Evolutionary conservation across 1,140 invertebrate genomes (phyloP), one percentile per base, ranked within the genome.

Genomic region (Chironomus tepperi): DNA sequence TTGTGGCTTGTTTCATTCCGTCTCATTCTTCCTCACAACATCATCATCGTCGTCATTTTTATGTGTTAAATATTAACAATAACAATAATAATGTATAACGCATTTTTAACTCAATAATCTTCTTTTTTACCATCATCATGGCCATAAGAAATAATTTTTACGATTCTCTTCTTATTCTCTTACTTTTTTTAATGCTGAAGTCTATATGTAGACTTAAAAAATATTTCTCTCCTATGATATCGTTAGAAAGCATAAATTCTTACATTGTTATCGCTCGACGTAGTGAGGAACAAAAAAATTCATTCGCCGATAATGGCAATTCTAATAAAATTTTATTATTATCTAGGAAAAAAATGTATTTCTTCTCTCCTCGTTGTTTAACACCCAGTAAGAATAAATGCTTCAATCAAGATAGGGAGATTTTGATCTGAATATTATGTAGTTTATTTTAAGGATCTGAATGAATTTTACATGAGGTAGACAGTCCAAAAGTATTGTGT

Each of bases 301-400:
- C n/a, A 57, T 57, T 57, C 47, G 10, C n/a, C 47, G 47, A 57
- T 57, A 57, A 57, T 57, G n/a, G 47, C 47, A 57, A 57, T 57
- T 57, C 12, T 57, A 57, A 57, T 57, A 57, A 57, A 57, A 57
- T 57, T 57, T 57, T 57, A 57, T 57, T 57, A 57, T 57, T 57
- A 57, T 57, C 47, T 57, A 57, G 24, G 2, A 34, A 34, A 57
- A 57, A 57, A 57, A 57, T 57, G 47, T 57, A 57, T n/a, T 57
- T 57, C n/a, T 57, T 57, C 12, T 12, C 47, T 34, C 2, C 24
- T 34, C 24, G 24, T 34, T 34, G 24, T 34, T 34, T 34, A 34
- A 34, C 24, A 34, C 24, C 24, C 24, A 34, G 24, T 34, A 2
- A 5, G 24, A 34, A 34, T 34, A 34, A 34, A 34, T 34, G 24